Percentiles rank a stretch among this genome's conserved stretches.
These are phyloP conservation scores for Brachynemurus nebulosus DNA, from an alignment of 2,888 invertebrate species.

Conservation along the genomic window DNA sequence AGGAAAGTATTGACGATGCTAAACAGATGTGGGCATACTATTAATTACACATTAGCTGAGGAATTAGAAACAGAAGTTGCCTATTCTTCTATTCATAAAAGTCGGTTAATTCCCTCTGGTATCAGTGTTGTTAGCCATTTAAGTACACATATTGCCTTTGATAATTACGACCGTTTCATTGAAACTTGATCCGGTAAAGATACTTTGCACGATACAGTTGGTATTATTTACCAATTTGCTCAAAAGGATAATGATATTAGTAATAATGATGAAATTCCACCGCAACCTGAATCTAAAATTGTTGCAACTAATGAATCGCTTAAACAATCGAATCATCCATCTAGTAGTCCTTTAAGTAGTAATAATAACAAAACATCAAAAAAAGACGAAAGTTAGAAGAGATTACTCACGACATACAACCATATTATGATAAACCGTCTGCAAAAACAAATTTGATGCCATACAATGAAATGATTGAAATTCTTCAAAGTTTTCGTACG, in stretches of 20 bases:
- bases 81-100: neutral
- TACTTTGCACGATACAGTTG: too few relatives aligned
- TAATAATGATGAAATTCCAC: neutral
- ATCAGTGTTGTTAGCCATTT: neutral
- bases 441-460: too few relatives aligned
- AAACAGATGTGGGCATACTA: conserved; percentile 3
- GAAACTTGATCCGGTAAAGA: conserved; percentile 13
- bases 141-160: conserved; percentile 9
- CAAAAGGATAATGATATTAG: neutral
- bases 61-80: conserved; percentile 15
- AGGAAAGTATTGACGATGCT: conserved; percentile 3
- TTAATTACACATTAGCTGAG: conserved; percentile 4
- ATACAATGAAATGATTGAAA: too few relatives aligned
- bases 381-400: too few relatives aligned
- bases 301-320: too few relatives aligned
- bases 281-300: neutral
- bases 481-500: too few relatives aligned
- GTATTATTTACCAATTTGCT: neutral
- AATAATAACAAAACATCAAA: too few relatives aligned
- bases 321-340: too few relatives aligned
- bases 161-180: conserved; percentile 16
- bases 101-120: conserved; percentile 6
- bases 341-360: too few relatives aligned
- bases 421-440: too few relatives aligned
- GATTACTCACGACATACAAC: too few relatives aligned